These are phyloP conservation scores for Lepidurus couesii DNA, from an alignment of 1,140 invertebrate species.

Conservation along the genomic window DNA sequence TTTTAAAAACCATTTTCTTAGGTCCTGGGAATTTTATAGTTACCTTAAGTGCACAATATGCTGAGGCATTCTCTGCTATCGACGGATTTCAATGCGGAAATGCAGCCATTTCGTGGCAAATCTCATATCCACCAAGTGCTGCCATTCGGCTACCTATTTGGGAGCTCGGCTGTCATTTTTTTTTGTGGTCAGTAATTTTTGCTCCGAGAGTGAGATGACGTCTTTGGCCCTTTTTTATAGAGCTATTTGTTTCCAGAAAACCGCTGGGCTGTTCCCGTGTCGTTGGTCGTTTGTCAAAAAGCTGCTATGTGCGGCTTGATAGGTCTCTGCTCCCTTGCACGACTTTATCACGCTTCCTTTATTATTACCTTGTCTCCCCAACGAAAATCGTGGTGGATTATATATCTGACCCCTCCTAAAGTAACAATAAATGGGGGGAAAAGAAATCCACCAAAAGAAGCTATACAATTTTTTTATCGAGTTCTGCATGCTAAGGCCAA, in stretches of 20 bases:
- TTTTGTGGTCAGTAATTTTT: conserved; percentile 6
- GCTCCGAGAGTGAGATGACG: conserved; percentile 14
- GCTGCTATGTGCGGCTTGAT: neutral
- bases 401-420: conserved; percentile 13
- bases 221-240: conserved; percentile 9
- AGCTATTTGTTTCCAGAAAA: conserved; percentile 14
- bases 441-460: neutral
- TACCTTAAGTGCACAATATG: too few species aligned
- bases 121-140: neutral
- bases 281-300: conserved; percentile 22
- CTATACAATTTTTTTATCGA: neutral
- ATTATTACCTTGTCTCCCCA: conserved; percentile 9
- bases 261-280: conserved; percentile 12
- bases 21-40: too few species aligned
- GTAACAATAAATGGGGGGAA: neutral
- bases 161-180: neutral
- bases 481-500: neutral
- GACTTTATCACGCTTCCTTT: conserved; percentile 19
- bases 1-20: too few species aligned
- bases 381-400: neutral
- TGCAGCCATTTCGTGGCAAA: too few species aligned
- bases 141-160: neutral
- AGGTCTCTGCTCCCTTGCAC: neutral
- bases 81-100: too few species aligned
- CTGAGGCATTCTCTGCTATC: too few species aligned